These are phyloP conservation scores for Orthonevra nobilis DNA, from an alignment of 2,888 invertebrate genomes.

Conservation along the genomic window DNA sequence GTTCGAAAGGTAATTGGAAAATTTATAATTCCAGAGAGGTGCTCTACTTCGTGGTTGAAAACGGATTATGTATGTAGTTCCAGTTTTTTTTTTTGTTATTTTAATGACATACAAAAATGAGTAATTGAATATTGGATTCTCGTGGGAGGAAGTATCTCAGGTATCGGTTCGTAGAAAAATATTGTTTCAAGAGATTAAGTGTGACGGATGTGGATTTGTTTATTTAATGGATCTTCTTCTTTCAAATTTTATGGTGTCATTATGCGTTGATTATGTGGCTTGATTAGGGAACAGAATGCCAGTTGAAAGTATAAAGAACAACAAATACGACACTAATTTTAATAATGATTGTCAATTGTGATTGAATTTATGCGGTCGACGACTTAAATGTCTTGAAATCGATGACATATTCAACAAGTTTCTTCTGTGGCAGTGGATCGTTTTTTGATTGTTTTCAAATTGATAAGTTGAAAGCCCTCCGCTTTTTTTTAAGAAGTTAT, in stretches of 20 bases:
- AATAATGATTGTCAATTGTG: no score
- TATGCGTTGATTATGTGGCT: constrained; percentile 3
- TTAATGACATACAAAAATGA: constrained; percentile 2
- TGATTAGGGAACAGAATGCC: constrained; percentile 13
- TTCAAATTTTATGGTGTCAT: constrained; percentile 21
- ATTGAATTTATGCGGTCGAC: no score
- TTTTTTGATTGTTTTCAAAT: no score
- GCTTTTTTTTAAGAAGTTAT: no score
- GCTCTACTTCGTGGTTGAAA: constrained; percentile 18
- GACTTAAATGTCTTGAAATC: no score
- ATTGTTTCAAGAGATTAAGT: constrained; percentile 37
- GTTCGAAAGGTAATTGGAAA: constrained; percentile 51
- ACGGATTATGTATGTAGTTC: background rate
- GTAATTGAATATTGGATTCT: constrained; percentile 45
- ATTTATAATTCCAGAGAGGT: constrained; percentile 42
- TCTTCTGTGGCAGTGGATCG: no score
- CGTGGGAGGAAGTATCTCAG: constrained; percentile 19
- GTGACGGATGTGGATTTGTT: constrained; percentile 20
- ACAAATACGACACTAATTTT: no score
- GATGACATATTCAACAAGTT: no score
- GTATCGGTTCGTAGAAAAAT: constrained; percentile 20
- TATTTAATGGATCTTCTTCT: background rate
- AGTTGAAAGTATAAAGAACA: no score
- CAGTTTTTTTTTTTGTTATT: background rate
- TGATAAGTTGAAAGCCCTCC: no score